These are phyloP conservation scores for Myioborus melanocephalus DNA, from an alignment of 2,797 vertebrate genomes.

Conservation along the genomic window DNA sequence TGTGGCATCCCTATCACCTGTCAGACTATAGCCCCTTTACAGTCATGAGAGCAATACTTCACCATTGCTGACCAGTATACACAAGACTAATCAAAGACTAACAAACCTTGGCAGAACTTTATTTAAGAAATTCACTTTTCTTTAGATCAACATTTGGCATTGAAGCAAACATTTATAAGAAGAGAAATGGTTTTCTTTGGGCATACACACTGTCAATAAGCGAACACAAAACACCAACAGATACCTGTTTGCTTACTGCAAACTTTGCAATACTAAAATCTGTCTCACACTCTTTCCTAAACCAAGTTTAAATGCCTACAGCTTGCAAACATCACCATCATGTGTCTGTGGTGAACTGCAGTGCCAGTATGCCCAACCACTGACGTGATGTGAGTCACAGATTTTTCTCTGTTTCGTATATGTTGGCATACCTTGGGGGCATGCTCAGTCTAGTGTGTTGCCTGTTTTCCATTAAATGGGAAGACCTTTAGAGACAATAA, in stretches of 20 bases:
- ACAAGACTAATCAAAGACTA: not conserved
- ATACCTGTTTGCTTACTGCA: not conserved
- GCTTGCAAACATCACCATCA: not conserved
- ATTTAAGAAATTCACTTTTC: not conserved
- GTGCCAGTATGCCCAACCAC: constrained; percentile 12
- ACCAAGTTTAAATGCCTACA: not conserved
- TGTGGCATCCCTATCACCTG: not conserved
- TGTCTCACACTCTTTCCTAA: not conserved
- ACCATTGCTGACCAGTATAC: not conserved
- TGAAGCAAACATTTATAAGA: not conserved
- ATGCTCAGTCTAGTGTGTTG: constrained; percentile 33
- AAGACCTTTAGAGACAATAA: constrained; percentile 26
- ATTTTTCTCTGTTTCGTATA: constrained; percentile 22
- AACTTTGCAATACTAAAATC: not conserved
- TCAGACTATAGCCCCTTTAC: not conserved
- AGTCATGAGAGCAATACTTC: not conserved
- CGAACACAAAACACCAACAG: not conserved
- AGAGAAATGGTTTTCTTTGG: not conserved
- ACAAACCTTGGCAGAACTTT: not conserved
- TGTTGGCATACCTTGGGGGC: constrained; percentile 38
- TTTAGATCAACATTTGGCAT: not conserved
- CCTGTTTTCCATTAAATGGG: constrained; percentile 42
- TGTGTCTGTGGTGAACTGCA: not conserved
- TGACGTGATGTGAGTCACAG: not conserved
- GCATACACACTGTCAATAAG: not conserved